Base-by-base conservation (phyloP, 2,888 invertebrate genomes). In the Orthonychiurus folsomi region DNA sequence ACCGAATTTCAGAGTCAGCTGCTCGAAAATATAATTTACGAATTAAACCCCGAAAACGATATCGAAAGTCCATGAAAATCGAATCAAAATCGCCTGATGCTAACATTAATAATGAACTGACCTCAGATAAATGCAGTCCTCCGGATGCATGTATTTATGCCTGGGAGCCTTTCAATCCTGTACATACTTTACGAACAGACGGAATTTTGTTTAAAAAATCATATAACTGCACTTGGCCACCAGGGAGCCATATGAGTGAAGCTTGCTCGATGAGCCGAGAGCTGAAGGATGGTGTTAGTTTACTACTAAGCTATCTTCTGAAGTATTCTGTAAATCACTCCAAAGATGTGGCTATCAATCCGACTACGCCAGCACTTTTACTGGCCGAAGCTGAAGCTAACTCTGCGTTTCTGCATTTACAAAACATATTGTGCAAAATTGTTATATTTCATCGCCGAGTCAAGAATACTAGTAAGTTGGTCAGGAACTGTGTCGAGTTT, bases 1-100 rank as follows among this genome's bases (percentile, higher is more conserved):
- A 62, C 47, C 62, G 18, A 28, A 66, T 69, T 12, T 66, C 69
- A 18, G 63, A 63, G 52, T 54, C 61, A 12, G 37, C 60, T 15
- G 67, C 69, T 1, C 56, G 47, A 26, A 12, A 63, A n/a, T 52
- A 62, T 23, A 57, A 60, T 18, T 50, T 69, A 12, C 60, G 62
- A 26, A 27, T 67, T 15, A 61, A 63, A 1, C 60, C 58, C 15
- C 61, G 62, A 26, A 64, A 61, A 57, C 56, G 64, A 9, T 15
- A 15, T 37, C 37, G 15, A 9, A 5, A 37, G 37, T 9, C 5
- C 9, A 37, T 9, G 37, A 37, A 37, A 37, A 37, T 9, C 37
- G 37, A 59, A 20, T 52, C 20, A 52, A 3, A 52, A 20, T 12
- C 9, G 52, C 52, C 52, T 21, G 52, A 21, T 52, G 52, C 20